These are phyloP conservation scores for Myodes glareolus DNA, from an alignment of 2,113 vertebrate genomes.

Conservation along the genomic window DNA sequence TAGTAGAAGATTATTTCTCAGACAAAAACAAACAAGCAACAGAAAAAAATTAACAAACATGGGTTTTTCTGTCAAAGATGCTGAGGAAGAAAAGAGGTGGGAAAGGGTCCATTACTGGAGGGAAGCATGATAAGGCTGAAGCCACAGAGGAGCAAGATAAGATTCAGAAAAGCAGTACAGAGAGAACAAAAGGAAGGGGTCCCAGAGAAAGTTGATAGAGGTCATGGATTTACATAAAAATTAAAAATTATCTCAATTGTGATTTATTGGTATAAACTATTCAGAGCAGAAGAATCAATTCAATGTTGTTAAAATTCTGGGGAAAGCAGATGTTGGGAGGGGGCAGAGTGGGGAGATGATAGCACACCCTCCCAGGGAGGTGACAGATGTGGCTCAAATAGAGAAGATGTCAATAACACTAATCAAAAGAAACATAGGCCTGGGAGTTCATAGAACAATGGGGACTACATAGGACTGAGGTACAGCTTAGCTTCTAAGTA, in stretches of 20 bases:
- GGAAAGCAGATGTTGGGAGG: slow-evolving; percentile 28
- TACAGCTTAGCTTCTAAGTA: fast-evolving
- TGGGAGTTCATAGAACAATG: neutral
- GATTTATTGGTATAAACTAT: slow-evolving; percentile 63
- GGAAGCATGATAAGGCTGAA: neutral
- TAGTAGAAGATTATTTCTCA: neutral
- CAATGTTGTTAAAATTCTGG: slow-evolving; percentile 15
- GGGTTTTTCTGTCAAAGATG: neutral
- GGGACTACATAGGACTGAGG: neutral
- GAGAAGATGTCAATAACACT: neutral
- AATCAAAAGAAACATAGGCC: neutral
- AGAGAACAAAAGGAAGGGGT: slow-evolving; percentile 44
- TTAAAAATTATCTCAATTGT: neutral
- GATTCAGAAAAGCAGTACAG: neutral
- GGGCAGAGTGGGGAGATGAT: slow-evolving; percentile 38
- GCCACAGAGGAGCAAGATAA: neutral
- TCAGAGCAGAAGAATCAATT: slow-evolving; percentile 54
- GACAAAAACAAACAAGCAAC: neutral
- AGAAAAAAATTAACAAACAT: slow-evolving; percentile 15
- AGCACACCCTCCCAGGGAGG: slow-evolving; percentile 33
- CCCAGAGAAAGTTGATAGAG: neutral
- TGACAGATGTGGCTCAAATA: slow-evolving; percentile 35
- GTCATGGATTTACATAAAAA: neutral
- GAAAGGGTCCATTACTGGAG: neutral
- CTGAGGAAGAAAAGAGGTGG: neutral